Evolutionary conservation across 1,140 invertebrate species (phyloP), one percentile per base, ranked within the genome.

Genomic region (Cataglyphis hispanica): DNA sequence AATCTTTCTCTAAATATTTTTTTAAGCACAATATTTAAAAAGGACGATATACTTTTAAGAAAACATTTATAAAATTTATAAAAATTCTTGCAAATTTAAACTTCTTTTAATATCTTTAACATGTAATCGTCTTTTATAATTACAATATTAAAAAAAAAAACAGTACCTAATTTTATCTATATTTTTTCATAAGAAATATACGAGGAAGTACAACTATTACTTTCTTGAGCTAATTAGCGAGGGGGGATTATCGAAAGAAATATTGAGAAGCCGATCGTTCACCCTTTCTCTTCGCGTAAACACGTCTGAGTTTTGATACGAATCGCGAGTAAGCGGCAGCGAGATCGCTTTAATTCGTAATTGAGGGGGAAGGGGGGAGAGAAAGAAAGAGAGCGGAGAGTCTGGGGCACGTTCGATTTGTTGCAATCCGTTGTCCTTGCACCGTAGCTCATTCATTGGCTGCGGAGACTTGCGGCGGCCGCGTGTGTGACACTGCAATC

Each of bases 381-480:
- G 76, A 91, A 76, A 75, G 72, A 86, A 89, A 92, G 90, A 92
- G 90, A 91, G 92, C 92, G 90, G 91, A 93, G 89, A 93, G 91
- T 90, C 87, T 89, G 90, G 90, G 75, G 77, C 85, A 88, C 75
- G 89, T 87, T 84, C 83, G 86, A 90, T 90, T 90, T 89, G 81
- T 87, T 90, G 86, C 83, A 75, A 84, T 63, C 22, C 19, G 50
- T 10, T 89, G 89, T 90, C 89, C 89, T 90, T 90, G 89, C 89
- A 85, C 88, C 89, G 83, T 84, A 86, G 88, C 89, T 90, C 86
- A 90, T 90, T 90, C 86, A 90, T 90, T 90, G 89, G 89, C 76
- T 84, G 86, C 63, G 76, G 70, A 58, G 64, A 85, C 88, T 70
- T 83, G 88, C 83, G 72, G 84, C 10, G 72, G 84, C 10, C 40